phyloP scores from a whole-genome alignment of 2,113 vertebrate species.

The Albula glossodonta region DNA sequence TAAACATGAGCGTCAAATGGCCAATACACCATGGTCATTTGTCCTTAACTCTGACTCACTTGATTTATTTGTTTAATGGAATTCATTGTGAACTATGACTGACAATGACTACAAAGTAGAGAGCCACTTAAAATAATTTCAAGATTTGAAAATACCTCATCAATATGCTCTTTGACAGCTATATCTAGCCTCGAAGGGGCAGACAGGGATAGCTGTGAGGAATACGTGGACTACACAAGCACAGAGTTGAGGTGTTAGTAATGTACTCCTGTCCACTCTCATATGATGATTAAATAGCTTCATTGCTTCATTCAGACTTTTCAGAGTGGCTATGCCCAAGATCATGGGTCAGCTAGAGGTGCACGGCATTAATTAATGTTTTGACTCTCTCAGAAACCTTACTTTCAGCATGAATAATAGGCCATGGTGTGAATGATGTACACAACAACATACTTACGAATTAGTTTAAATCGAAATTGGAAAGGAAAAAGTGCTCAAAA shows the following conservation, averaged over 20 bases:
- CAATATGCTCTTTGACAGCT: constrained; percentile 1
- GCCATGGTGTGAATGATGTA: constrained; percentile 21
- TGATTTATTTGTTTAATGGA: too few species aligned
- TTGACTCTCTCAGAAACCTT: background rate
- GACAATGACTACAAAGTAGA: background rate
- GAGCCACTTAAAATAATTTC: constrained; percentile 9
- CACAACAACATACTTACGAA: background rate
- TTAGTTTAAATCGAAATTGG: background rate
- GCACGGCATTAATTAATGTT: background rate
- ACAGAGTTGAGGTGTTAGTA: too few species aligned
- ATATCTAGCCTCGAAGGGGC: background rate
- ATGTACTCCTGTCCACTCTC: background rate
- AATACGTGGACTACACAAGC: too few species aligned
- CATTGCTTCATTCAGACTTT: background rate
- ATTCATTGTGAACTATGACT: background rate
- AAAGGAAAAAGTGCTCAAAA: background rate
- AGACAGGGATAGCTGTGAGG: background rate
- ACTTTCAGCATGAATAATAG: constrained; percentile 23
- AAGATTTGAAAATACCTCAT: constrained; percentile 1
- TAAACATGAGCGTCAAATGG: too few species aligned
- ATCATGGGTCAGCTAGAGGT: background rate
- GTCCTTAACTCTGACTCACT: background rate
- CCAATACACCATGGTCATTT: background rate
- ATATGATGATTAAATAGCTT: background rate
- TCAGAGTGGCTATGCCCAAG: background rate